Base-by-base conservation (phyloP, 2,888 invertebrate genomes). In the Eupithecia abbreviata region DNA sequence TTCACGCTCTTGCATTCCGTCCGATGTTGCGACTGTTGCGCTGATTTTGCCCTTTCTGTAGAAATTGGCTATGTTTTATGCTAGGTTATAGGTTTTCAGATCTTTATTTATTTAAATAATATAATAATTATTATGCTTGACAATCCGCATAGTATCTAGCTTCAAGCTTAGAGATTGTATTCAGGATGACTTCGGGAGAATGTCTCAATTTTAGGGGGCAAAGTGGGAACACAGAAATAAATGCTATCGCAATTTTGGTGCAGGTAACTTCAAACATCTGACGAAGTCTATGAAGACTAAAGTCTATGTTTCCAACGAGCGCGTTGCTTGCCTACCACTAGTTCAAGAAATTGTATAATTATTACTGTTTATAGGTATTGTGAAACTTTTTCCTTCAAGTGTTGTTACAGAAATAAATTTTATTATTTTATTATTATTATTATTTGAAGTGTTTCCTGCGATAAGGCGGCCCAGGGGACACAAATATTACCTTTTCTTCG, bases 1-100 rank as follows among this genome's bases (percentile, higher is more conserved):
- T 80, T 96, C 96, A 49, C 95, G 95, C 79, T 95, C 95, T 76
- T 92, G 93, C 51, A 90, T 85, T 9, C 93, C 93, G 30, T 92
- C 91, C 65, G 91, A 79, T 51, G 93, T 93, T 42, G 90, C 84
- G 18, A 92, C 89, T 80, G 92, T 91, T 65, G 94, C 84, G 79
- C 90, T 90, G 80, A 92, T 93, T 83, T 93, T 95, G 80, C 94
- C 94, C 85, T 94, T 95, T 84, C 95, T 95, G 84, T 3, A n/a
- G 10, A 58, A 75, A 45, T 66, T 6, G 3, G 0, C 51, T 71
- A 0, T 67, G 3, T 72, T 66, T 18, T 62, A 18, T 62, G 3
- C 0, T 71, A 62, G 2, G 10, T 58, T 55, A 9, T 12, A 9
- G 47, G 49, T 9, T 55, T 55, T 55, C 2, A 51, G n/a, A 49